These are phyloP conservation scores for Zygogramma bicolorata DNA, from an alignment of 2,888 invertebrate species.

Conservation along the genomic window DNA sequence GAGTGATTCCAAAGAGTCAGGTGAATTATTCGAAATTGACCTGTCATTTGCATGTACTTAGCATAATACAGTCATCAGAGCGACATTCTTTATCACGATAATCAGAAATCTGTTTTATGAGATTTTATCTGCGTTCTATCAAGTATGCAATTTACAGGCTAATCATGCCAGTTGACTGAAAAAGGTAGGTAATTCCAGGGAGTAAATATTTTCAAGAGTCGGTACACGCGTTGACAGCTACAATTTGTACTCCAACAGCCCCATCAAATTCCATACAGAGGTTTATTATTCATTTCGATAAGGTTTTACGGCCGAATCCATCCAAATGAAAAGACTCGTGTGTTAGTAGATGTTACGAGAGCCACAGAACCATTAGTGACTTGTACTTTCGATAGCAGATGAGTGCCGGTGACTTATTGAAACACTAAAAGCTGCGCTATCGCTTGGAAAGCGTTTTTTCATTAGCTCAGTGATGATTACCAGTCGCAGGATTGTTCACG, in stretches of 20 bases:
- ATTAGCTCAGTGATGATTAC: background rate
- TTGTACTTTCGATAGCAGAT: slow-evolving; percentile 3
- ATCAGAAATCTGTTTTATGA: slow-evolving; percentile 29
- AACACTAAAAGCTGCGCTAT: background rate
- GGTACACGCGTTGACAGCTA: slow-evolving; percentile 15
- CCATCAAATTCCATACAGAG: slow-evolving; percentile 13
- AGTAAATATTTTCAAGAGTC: slow-evolving; percentile 19
- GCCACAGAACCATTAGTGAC: background rate
- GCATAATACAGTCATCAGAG: slow-evolving; percentile 25
- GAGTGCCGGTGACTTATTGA: background rate
- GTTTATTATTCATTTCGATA: slow-evolving; percentile 32
- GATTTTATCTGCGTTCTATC: slow-evolving; percentile 27
- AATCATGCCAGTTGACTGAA: slow-evolving; percentile 26
- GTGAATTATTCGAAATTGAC: slow-evolving; percentile 8
- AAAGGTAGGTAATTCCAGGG: slow-evolving; percentile 18
- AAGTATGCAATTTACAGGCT: slow-evolving; percentile 28
- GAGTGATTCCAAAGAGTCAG: background rate
- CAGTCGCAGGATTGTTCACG: too few relatives aligned
- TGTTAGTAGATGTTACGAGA: background rate
- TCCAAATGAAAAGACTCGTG: slow-evolving; percentile 3
- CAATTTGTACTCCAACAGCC: slow-evolving; percentile 16
- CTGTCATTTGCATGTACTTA: slow-evolving; percentile 27
- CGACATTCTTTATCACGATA: slow-evolving; percentile 32
- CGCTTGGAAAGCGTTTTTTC: background rate
- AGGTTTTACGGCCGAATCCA: slow-evolving; percentile 23